phyloP scores from a whole-genome alignment of 2,113 vertebrate species.

The Eclectus roratus region DNA sequence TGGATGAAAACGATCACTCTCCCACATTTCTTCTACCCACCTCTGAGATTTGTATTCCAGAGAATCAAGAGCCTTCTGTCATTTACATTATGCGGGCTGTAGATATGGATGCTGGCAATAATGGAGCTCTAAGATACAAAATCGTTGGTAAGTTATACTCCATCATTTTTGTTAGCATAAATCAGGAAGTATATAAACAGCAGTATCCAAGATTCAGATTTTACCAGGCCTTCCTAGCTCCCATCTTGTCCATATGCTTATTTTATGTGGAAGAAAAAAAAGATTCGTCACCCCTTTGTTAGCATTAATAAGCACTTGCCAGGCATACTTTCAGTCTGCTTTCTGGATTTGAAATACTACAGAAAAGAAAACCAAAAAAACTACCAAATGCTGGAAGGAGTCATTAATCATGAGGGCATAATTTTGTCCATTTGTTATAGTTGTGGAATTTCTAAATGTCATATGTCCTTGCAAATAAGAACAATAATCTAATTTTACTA shows the following conservation, averaged over 20 bases:
- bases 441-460: not conserved
- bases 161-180: not conserved
- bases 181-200: not conserved
- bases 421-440: not conserved
- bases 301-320: not conserved
- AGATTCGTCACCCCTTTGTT: not conserved
- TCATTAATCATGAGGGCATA: not conserved
- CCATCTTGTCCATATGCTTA: not conserved
- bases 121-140: conserved; percentile 81
- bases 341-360: conserved; percentile 6
- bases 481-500: not conserved
- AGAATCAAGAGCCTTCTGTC: conserved; percentile 83
- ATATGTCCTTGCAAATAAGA: not conserved
- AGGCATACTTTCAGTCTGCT: not conserved
- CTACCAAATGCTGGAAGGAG: not conserved
- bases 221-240: not conserved
- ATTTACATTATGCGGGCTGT: conserved; percentile 75
- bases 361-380: not conserved
- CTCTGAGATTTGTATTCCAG: conserved; percentile 78
- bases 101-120: conserved; percentile 82
- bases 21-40: conserved; percentile 77
- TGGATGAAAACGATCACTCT: conserved; percentile 89
- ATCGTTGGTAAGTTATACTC: conserved; percentile 77
- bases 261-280: not conserved
- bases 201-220: not conserved